These are phyloP conservation scores for Tenthredo mesomela DNA, from an alignment of 2,888 invertebrate species.

Conservation along the genomic window DNA sequence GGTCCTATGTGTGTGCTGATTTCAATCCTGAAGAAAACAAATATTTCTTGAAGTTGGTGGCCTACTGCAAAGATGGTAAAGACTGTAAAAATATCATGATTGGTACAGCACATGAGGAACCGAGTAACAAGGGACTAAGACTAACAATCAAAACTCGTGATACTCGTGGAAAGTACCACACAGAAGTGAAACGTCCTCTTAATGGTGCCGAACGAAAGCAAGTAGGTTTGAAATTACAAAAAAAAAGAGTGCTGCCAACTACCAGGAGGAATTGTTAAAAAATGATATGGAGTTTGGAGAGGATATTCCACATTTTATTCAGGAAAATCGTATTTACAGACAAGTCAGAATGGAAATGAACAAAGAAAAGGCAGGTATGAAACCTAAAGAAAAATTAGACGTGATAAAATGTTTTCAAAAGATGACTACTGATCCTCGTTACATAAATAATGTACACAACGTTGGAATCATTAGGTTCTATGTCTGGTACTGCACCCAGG, in stretches of 20 bases:
- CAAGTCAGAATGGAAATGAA: conserved; percentile 53
- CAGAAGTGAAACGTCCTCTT: conserved; percentile 52
- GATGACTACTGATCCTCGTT: conserved; percentile 52
- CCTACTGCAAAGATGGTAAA: conserved; percentile 52
- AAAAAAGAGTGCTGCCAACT: conserved; percentile 50
- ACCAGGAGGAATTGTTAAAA: conserved; percentile 42
- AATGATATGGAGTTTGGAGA: conserved; percentile 54
- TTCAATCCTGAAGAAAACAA: neutral
- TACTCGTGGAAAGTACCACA: conserved; percentile 54
- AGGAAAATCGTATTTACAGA: conserved; percentile 49
- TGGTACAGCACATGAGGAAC: conserved; percentile 49
- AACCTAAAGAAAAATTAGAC: conserved; percentile 47
- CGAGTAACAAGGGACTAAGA: conserved; percentile 47
- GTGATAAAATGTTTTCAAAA: conserved; percentile 50
- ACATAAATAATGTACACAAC: conserved; percentile 37
- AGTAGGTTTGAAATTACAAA: conserved; percentile 48
- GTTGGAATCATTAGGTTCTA: conserved; percentile 54
- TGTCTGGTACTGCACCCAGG: conserved; percentile 53
- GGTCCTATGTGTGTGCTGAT: conserved; percentile 46
- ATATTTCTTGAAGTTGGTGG: conserved; percentile 50
- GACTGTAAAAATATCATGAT: conserved; percentile 53
- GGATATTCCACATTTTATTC: conserved; percentile 50
- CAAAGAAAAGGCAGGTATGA: conserved; percentile 47
- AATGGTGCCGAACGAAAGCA: conserved; percentile 53
- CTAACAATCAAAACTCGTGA: conserved; percentile 53